These are phyloP conservation scores for Myathropa florea DNA, from an alignment of 2,888 invertebrate species.

Conservation along the genomic window DNA sequence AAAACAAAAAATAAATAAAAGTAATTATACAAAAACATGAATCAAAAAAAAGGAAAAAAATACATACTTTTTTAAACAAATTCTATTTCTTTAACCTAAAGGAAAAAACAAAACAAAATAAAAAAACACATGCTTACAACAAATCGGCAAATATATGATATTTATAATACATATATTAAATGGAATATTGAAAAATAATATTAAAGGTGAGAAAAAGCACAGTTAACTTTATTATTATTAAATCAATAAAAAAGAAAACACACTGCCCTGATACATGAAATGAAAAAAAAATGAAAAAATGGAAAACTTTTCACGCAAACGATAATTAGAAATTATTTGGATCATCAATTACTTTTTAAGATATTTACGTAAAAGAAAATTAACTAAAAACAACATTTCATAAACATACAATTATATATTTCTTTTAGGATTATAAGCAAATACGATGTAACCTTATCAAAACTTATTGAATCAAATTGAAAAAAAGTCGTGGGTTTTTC, in stretches of 20 bases:
- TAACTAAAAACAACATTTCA: slow-evolving; percentile 29
- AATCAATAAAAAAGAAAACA: slow-evolving; percentile 24
- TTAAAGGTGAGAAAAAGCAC: not conserved
- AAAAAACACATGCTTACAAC: slow-evolving; percentile 15
- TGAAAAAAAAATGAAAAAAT: slow-evolving; percentile 27
- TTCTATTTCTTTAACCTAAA: not conserved
- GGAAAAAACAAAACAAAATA: not conserved
- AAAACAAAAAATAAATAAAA: not conserved
- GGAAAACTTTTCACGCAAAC: slow-evolving; percentile 16
- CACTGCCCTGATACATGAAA: slow-evolving; percentile 58
- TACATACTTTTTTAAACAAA: slow-evolving; percentile 7
- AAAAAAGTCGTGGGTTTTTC: slow-evolving; percentile 69
- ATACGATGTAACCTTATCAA: slow-evolving; percentile 59
- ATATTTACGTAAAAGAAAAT: slow-evolving; percentile 36
- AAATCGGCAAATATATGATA: slow-evolving; percentile 37
- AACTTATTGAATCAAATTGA: slow-evolving; percentile 30
- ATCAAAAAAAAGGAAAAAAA: slow-evolving; percentile 6
- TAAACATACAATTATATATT: slow-evolving; percentile 44
- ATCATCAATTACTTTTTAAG: slow-evolving; percentile 50
- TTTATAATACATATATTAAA: slow-evolving; percentile 5
- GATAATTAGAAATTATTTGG: slow-evolving; percentile 51
- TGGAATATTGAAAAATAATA: slow-evolving; percentile 1
- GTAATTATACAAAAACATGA: slow-evolving; percentile 13
- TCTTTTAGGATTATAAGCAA: slow-evolving; percentile 67
- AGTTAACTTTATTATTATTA: slow-evolving; percentile 9